Base-by-base conservation (phyloP, 2,797 vertebrate genomes). In the Tragelaphus oryx region DNA sequence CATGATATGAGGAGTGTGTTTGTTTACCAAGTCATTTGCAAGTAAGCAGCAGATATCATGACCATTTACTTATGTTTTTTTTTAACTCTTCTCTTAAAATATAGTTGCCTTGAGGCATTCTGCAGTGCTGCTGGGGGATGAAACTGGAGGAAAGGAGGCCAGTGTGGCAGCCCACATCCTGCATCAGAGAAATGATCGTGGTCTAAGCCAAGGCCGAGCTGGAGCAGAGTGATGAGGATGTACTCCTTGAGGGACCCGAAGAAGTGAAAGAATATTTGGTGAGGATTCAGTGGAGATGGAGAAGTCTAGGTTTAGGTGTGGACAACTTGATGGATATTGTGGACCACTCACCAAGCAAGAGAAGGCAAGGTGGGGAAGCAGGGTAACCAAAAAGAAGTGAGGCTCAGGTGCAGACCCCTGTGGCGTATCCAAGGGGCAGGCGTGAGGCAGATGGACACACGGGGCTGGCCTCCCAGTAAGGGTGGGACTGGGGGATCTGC, bases 381-480 rank as follows among this genome's bases (percentile, higher is more conserved):
- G 48, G 24, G 10, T 28, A 37, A 24, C 12, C 60, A 37, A 28
- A 44, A 48, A 26, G 28, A 28, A 37, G 41, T 13, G 79, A 41
- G 0, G 7, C 65, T 50, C 8, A 20, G 54, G 8, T n/a, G 33
- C n/a, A 54, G 6, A 20, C 12, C 50, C 16, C 20, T 9, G 10
- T 20, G 82, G 41, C 28, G 4, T 33, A 26, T 4, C 71, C 1
- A 2, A n/a, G 48, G 46, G 62, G 74, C 2, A 3, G 8, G 4
- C 0, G 0, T 37, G 68, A 44, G 37, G 37, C 28, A 9, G 65
- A n/a, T 14, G 37, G 52, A 14, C 9, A 4, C 22, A 2, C 0
- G 13, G 37, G 46, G 6, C 46, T n/a, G 12, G 54, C 37, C 37
- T 5, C 68, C 50, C 28, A 5, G 0, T 8, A 22, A 33, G 11